phyloP scores from a whole-genome alignment of 2,888 invertebrate genomes.

The Mycalesis mineus region DNA sequence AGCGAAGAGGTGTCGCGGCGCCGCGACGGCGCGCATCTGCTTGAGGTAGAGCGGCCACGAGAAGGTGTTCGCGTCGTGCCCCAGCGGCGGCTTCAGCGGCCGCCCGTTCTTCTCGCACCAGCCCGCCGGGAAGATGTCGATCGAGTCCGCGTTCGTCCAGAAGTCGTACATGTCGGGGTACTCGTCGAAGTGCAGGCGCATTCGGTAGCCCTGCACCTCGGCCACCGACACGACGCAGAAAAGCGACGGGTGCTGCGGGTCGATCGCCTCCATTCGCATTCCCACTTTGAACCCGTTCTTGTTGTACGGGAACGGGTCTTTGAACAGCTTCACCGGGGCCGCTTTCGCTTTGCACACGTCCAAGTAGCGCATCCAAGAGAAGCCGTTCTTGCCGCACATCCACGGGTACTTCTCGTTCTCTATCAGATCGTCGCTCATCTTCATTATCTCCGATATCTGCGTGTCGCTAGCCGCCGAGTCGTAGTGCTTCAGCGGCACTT shows the following conservation, averaged over 20 bases:
- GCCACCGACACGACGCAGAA: slow-evolving; percentile 93
- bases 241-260: slow-evolving; percentile 92
- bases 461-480: slow-evolving; percentile 43
- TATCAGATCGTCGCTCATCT: slow-evolving; percentile 51
- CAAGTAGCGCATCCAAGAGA: slow-evolving; percentile 88
- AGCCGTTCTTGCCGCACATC: slow-evolving; percentile 84
- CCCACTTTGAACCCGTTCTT: slow-evolving; percentile 89
- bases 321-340: slow-evolving; percentile 87
- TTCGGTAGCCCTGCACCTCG: slow-evolving; percentile 88
- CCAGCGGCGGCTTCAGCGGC: slow-evolving; percentile 87
- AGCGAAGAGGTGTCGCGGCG: slow-evolving; percentile 86
- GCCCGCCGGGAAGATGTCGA: slow-evolving; percentile 94
- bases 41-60: slow-evolving; percentile 91
- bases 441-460: slow-evolving; percentile 47
- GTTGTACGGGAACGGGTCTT: slow-evolving; percentile 85
- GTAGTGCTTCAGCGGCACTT: slow-evolving; percentile 44
- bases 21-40: slow-evolving; percentile 84
- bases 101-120: slow-evolving; percentile 94
- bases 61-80: slow-evolving; percentile 80
- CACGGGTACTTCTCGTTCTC: slow-evolving; percentile 80
- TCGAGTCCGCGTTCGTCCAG: slow-evolving; percentile 95
- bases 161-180: slow-evolving; percentile 93
- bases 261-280: slow-evolving; percentile 95
- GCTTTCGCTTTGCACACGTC: slow-evolving; percentile 84
- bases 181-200: slow-evolving; percentile 94